Evolutionary conservation across 2,888 invertebrate genomes (phyloP).

Genomic region (Aproaerema taeniolella): DNA sequence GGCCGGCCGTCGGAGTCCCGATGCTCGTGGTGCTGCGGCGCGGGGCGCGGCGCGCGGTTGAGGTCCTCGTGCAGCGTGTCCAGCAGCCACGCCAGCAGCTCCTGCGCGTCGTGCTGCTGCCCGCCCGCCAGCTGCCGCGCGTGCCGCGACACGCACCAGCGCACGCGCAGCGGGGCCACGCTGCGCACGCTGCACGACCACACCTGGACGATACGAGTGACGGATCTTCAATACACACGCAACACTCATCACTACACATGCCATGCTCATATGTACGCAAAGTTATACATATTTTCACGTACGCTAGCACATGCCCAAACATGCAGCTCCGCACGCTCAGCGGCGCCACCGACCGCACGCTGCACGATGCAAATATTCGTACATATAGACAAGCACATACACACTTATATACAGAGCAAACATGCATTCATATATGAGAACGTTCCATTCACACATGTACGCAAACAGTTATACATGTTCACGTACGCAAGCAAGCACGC

Average conservation of each 20-base stretch:
- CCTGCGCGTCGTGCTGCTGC: slow-evolving; percentile 96
- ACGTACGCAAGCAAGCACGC: too few species aligned
- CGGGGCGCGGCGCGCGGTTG: slow-evolving; percentile 79
- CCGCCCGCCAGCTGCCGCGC: slow-evolving; percentile 92
- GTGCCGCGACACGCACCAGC: slow-evolving; percentile 90
- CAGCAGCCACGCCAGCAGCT: slow-evolving; percentile 92
- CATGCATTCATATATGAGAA: too few species aligned
- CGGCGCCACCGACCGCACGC: neutral
- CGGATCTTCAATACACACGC: too few species aligned
- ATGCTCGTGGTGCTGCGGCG: slow-evolving; percentile 56
- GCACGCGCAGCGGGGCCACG: slow-evolving; percentile 91
- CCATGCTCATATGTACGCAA: neutral
- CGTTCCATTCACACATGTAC: too few species aligned
- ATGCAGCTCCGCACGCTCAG: slow-evolving; percentile 91
- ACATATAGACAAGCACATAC: too few species aligned
- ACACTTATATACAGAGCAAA: too few species aligned
- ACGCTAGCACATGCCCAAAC: slow-evolving; percentile 90
- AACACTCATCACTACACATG: neutral
- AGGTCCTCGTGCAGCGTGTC: slow-evolving; percentile 96
- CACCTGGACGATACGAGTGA: slow-evolving; percentile 51
- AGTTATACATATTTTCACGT: too few species aligned
- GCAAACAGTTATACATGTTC: too few species aligned
- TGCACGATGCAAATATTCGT: neutral
- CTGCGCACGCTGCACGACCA: slow-evolving; percentile 91
- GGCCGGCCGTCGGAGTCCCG: slow-evolving; percentile 52